Evolutionary conservation across 2,113 vertebrate genomes (phyloP), one percentile per base, ranked within the genome.

Genomic region (Pelecanoides urinatrix): DNA sequence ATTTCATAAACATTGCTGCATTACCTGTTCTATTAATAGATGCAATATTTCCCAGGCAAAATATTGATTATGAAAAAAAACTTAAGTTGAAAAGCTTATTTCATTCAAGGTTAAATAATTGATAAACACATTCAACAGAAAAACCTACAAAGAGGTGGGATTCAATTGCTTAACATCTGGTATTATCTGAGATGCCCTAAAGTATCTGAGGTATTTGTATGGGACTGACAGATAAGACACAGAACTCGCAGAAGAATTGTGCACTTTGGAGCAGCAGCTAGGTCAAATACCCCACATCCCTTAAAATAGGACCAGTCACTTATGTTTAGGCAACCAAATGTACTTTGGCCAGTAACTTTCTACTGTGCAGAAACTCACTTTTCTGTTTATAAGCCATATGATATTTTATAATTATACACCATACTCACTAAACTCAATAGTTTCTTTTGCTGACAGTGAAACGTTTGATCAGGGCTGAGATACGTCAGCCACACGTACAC

Each of bases 21-120:
- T 95, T 96, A 94, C 70, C 59, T 76, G 9, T 95, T 95, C 94
- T 95, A 94, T 96, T 97, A 97, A 97, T 95, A 98, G 83, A 76
- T 77, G 19, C 15, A 84, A 55, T 59, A 66, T 45, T 95, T 95
- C 63, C 45, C n/a, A 86, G 91, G 70, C 13, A 91, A 92, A 62
- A 77, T 96, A 77, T 40, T 55, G 61, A 86, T 82, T 82, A 90
- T 40, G 73, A n/a, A 91, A 88, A 74, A 56, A 42, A 29, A 0
- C 38, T 84, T 88, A 72, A 79, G 29, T 77, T 82, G 70, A 94
- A 95, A 91, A 78, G 9, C 29, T 86, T 93, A 22, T 68, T 96
- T 95, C 74, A 81, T 62, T 63, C 55, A 87, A 79, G 10, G 32
- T 73, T 93, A 95, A 96, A 92, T 42, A 42, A 67, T 81, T 71